Base-by-base conservation (phyloP, 2,113 vertebrate genomes). In the Aegotheles bennettii region DNA sequence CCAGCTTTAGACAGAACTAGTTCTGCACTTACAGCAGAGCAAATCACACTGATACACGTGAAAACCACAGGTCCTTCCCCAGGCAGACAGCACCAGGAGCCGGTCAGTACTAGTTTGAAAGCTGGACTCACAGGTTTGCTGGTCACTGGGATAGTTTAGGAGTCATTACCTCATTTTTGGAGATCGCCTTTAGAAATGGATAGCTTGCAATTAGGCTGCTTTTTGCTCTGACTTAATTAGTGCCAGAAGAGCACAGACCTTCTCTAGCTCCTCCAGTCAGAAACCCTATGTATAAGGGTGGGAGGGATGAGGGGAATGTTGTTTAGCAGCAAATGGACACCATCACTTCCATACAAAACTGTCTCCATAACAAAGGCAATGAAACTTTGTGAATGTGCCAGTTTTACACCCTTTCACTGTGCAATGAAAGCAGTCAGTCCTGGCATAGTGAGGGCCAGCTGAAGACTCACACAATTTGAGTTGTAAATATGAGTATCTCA, bases 381-480 rank as follows among this genome's bases (percentile, higher is more conserved):
- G 2, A 43, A 24, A 12, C 6, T 29, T 36, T 31, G 33, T 64
- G 29, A 68, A 42, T 0, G 0, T 17, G 5, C 10, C 25, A 28
- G 38, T 35, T 88, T 89, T 42, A 36, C 5, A 40, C 7, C 7
- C 29, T 50, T 82, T 50, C 65, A 50, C 51, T 0, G 1, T 31
- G 45, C 50, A 26, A 3, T 2, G 19, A 13, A 65, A 84, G n/a
- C 1, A 31, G 68, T 4, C 21, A 47, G 47, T 0, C 24, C 81
- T 13, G 84, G 64, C 36, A 89, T 70, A 74, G 50, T 1, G 2
- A 89, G 31, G 50, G 45, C n/a, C 67, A 56, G 45, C 57, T 81
- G 81, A 92, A 81, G 43, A 80, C 25, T 43, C 42, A 71, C 2
- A 3, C 75, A 74, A 69, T 56, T 84, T 69, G 71, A 74, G 1